Percentiles rank a stretch among this genome's conserved stretches.
Conservation (phyloP, 2,888 invertebrate genomes). For the Uropetala carovei region DNA sequence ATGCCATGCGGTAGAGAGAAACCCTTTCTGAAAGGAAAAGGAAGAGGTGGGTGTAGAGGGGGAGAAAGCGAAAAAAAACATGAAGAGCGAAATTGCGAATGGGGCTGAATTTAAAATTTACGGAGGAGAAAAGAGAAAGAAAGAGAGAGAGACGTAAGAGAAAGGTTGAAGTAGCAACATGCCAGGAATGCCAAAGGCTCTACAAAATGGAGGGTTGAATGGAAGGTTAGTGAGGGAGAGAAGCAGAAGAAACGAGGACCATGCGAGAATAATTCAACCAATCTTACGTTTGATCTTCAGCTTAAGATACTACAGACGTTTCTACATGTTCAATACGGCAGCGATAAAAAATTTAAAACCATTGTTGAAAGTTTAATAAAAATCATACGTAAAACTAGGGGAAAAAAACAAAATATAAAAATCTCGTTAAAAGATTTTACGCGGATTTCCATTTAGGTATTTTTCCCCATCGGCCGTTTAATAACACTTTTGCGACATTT, state of each 20-base stretch:
- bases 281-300: background rate
- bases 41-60: no score
- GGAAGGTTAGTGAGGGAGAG: background rate
- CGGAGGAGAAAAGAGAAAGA: no score
- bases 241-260: background rate
- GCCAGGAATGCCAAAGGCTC: background rate
- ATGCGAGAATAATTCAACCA: background rate
- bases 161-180: background rate
- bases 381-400: no score
- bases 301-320: background rate
- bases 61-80: background rate
- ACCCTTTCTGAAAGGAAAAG: background rate
- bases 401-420: no score
- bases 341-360: background rate
- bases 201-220: background rate
- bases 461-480: no score
- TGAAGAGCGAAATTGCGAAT: background rate
- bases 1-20: background rate
- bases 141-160: background rate
- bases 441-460: no score
- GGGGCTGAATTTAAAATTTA: background rate
- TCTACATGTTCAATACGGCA: background rate
- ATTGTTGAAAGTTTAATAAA: no score
- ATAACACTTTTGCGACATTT: no score
- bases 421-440: no score